These are phyloP conservation scores for Ia io DNA, from an alignment of 2,113 vertebrate genomes.

Conservation along the genomic window DNA sequence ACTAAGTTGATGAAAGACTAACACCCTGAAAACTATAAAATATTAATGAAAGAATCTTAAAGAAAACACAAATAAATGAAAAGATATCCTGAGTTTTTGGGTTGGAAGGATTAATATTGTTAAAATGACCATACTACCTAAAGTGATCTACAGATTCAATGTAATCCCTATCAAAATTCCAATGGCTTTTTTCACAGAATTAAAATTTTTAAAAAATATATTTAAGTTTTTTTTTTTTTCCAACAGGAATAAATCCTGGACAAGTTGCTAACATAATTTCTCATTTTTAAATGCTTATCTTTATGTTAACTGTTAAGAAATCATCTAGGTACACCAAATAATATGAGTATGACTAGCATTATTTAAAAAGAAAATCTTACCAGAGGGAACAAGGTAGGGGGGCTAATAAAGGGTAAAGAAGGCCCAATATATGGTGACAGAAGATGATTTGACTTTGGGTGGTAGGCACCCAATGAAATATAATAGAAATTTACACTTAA, in stretches of 20 bases:
- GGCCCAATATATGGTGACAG: too few relatives aligned
- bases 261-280: neutral
- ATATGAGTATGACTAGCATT: neutral
- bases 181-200: neutral
- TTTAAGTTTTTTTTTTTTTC: neutral
- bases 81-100: too few relatives aligned
- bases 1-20: neutral
- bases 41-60: neutral
- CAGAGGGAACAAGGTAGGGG: too few relatives aligned
- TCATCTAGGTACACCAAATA: neutral
- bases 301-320: neutral
- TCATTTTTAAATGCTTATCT: neutral
- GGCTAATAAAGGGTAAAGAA: too few relatives aligned
- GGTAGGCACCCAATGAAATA: too few relatives aligned
- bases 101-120: too few relatives aligned
- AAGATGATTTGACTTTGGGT: too few relatives aligned
- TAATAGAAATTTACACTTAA: too few relatives aligned
- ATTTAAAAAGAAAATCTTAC: neutral
- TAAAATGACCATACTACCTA: too few relatives aligned
- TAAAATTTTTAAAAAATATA: too few relatives aligned
- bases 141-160: too few relatives aligned
- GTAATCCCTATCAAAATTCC: too few relatives aligned
- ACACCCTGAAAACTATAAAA: neutral
- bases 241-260: neutral
- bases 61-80: neutral